Conservation (phyloP, 1,140 invertebrate genomes). For the Trichonephila inaurata region DNA sequence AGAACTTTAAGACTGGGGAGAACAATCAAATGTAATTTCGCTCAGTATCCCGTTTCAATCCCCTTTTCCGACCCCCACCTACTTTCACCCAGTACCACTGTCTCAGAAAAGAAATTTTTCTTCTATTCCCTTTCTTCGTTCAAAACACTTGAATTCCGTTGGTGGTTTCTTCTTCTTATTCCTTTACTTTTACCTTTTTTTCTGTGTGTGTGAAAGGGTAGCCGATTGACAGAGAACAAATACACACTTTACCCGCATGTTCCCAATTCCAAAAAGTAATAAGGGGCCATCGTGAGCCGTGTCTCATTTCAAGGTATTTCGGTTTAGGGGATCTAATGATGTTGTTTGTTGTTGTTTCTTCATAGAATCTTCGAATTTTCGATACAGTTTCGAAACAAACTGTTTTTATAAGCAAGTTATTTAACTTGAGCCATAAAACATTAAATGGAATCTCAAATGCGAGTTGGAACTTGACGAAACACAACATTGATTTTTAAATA, state of each 20-base stretch:
- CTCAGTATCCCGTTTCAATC: constrained; percentile 25
- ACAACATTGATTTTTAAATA: too few relatives aligned
- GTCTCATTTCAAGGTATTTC: not conserved
- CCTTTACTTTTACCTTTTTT: not conserved
- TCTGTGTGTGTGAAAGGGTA: not conserved
- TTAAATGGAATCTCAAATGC: too few relatives aligned
- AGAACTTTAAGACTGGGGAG: constrained; percentile 15
- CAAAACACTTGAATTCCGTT: constrained; percentile 53
- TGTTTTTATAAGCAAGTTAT: not conserved
- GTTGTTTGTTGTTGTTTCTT: not conserved
- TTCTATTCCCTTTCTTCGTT: not conserved
- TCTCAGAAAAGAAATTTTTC: not conserved
- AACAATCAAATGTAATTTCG: constrained; percentile 54
- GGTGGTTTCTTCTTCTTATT: constrained; percentile 13
- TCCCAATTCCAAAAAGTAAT: constrained; percentile 28
- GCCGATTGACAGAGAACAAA: not conserved
- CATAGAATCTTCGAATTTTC: not conserved
- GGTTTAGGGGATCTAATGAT: constrained; percentile 1
- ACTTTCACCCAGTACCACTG: not conserved
- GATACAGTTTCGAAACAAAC: not conserved
- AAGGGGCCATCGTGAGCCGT: constrained; percentile 8
- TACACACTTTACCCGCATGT: constrained; percentile 39
- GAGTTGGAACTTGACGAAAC: too few relatives aligned
- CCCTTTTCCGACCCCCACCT: not conserved
- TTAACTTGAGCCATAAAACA: not conserved